Conservation (phyloP, 2,113 vertebrate species). For the Corythornis cristatus region DNA sequence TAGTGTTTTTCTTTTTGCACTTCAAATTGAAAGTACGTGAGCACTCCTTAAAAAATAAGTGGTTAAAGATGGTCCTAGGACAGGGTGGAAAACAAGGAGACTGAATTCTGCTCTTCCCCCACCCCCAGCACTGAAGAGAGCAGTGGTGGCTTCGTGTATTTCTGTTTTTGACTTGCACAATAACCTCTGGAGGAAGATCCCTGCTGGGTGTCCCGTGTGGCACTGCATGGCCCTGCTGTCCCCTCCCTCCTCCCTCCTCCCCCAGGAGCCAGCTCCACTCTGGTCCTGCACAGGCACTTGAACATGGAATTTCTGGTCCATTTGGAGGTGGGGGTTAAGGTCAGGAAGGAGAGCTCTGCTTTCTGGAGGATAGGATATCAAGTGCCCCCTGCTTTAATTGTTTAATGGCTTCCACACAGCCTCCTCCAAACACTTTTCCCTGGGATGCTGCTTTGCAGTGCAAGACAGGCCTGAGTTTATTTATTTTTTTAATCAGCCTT, state of each 20-base stretch:
- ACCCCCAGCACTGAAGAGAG: neutral
- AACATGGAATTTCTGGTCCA: neutral
- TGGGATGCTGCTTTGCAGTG: constrained; percentile 18
- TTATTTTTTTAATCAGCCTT: constrained; percentile 27
- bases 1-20: neutral
- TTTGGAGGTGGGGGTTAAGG: neutral
- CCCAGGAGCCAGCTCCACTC: neutral
- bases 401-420: constrained; percentile 37
- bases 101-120: neutral
- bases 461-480: neutral
- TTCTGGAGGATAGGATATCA: constrained; percentile 34
- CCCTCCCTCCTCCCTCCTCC: neutral
- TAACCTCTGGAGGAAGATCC: neutral
- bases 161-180: neutral
- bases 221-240: fast-evolving
- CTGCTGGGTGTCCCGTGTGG: neutral
- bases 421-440: neutral
- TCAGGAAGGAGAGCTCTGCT: constrained; percentile 14
- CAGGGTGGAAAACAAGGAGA: neutral
- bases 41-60: neutral
- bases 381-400: constrained; percentile 47
- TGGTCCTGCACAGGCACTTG: fast-evolving
- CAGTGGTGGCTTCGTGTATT: neutral
- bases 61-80: neutral
- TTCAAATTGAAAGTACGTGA: neutral